These are phyloP conservation scores for Heptranchias perlo DNA, from an alignment of 2,113 vertebrate species.

Conservation along the genomic window DNA sequence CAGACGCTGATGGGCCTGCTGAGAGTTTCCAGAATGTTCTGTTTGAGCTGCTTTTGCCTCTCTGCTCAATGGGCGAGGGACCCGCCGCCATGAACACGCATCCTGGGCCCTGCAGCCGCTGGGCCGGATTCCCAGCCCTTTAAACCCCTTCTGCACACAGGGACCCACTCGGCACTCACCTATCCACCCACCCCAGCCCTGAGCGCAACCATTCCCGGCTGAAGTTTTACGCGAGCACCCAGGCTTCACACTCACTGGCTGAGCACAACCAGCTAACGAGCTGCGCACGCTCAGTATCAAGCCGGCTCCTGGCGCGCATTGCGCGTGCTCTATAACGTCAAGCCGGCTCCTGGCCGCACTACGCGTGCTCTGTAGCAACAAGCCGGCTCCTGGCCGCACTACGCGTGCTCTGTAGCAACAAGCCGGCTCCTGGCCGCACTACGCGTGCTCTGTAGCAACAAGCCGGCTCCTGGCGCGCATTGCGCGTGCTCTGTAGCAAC, in stretches of 20 bases:
- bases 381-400: neutral
- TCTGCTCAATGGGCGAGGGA: neutral
- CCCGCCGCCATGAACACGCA: neutral
- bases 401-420: neutral
- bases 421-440: no score
- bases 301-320: no score
- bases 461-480: neutral
- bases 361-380: no score
- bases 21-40: neutral
- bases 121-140: neutral
- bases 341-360: neutral
- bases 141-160: rapidly evolving
- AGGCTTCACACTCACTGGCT: no score
- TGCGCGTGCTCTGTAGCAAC: neutral
- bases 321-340: neutral
- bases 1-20: neutral
- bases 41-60: neutral
- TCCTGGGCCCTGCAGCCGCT: neutral
- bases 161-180: rapidly evolving
- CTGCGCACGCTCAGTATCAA: neutral
- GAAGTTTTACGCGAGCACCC: neutral
- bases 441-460: neutral
- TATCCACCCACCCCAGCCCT: no score
- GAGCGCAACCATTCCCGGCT: neutral
- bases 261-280: no score